Base-by-base conservation (phyloP, 2,797 vertebrate species). In the Gymnothorax reevesii region DNA sequence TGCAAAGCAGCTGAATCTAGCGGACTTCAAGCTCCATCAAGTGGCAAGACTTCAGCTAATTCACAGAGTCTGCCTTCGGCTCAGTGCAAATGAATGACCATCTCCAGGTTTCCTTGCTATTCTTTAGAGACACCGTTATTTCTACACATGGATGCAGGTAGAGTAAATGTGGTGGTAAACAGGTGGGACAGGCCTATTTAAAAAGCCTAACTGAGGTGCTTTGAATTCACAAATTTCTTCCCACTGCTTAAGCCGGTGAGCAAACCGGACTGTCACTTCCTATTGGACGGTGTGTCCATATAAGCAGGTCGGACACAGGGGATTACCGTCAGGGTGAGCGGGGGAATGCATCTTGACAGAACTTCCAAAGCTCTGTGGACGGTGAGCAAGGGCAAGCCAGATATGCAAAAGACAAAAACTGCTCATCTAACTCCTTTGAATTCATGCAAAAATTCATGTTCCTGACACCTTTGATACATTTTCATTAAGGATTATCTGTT, bases 1-100 rank as follows among this genome's bases (percentile, higher is more conserved):
- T n/a, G 49, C 49, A 55, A 54, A 55, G 22, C 77, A 55, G 6
- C 6, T 17, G 17, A 55, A 55, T 55, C 52, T 17, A n/a, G 57
- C 60, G 59, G 60, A 49, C 83, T 22, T 49, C 83, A 42, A 84
- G 83, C 83, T 84, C 83, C 83, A 84, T 84, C 83, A 84, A 49
- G 83, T 59, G 83, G 83, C 57, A 17, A 25, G 83, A 49, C 55
- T 62, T 57, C 3, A 13, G 8, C 25, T 83, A n/a, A 60, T 83
- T 27, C 82, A 62, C 49, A 55, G 55, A 80, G n/a, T 55, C 77
- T 1, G 77, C 8, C 22, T 54, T 4, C 20, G 15, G 20, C 77
- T 55, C 17, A 80, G 52, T 9, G 13, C 22, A 20, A 79, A 79
- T 55, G 20, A 13, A 8, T 8, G 49, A 25, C 52, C 20, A 9